Base-by-base conservation (phyloP, 2,888 invertebrate genomes). In the Perithous albicinctus region DNA sequence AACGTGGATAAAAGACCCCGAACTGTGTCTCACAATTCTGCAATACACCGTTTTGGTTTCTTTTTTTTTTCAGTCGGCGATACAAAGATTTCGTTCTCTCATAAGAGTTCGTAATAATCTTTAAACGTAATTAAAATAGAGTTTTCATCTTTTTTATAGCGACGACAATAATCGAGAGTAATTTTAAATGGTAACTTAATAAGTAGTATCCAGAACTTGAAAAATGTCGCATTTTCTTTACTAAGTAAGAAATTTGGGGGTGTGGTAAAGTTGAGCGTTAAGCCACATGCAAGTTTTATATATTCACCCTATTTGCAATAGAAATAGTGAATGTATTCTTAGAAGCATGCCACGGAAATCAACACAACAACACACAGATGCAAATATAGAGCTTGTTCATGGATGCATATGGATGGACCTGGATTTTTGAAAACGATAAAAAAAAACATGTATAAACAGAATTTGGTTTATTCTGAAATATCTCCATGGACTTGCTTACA, bases 401-500 rank as follows among this genome's bases (percentile, higher is more conserved):
- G 81, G 78, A 78, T 69, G 81, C 74, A 73, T 69, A 80, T 61
- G 67, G 74, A 74, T 78, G 63, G 63, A 61, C 35, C 23, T 46
- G 51, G 7, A 63, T 75, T 56, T 29, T 4, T n/a, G n/a, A n/a
- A 35, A 56, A 59, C 41, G 20, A 46, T 35, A 64, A 12, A 38
- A 51, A 56, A 64, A 46, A 18, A 61, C 15, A 41, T 29, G 20
- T 15, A 63, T 76, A 80, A 67, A 76, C 66, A 67, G 35, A 66
- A 61, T 54, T 43, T 76, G 64, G 67, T 67, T 75, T 73, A 32
- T 76, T 79, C 73, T 46, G 72, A 76, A 67, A 80, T 80, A 74
- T 48, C 56, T 76, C 76, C 72, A 82, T 77, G 80, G 67, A 82
- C 87, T 91, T 88, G 87, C 84, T n/a, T 86, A 87, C 86, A 87